Conservation (phyloP, 2,113 vertebrate species). For the Heloderma charlesbogerti region DNA sequence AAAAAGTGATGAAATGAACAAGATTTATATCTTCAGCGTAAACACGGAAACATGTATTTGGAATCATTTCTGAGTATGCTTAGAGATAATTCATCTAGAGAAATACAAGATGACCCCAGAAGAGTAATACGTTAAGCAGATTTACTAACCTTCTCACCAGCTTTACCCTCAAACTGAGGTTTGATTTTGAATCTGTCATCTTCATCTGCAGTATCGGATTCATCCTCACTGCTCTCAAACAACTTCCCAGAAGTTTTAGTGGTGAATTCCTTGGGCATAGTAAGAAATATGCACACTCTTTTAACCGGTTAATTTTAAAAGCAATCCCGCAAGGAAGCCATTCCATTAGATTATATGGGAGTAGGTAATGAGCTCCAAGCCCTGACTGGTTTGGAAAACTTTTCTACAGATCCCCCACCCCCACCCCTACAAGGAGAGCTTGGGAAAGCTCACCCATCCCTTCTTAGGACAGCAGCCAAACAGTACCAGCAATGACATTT, state of each 20-base stretch:
- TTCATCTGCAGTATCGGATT: conserved; percentile 75
- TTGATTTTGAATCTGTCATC: conserved; percentile 86
- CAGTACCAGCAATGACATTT: background rate
- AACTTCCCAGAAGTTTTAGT: conserved; percentile 72
- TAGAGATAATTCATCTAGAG: fast-evolving
- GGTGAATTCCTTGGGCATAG: conserved; percentile 50
- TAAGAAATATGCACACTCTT: conserved; percentile 2
- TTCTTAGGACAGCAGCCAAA: background rate
- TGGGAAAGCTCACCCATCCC: background rate
- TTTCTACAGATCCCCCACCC: background rate
- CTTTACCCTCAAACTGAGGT: conserved; percentile 93
- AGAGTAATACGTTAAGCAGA: background rate
- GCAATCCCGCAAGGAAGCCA: background rate
- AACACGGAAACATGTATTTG: background rate
- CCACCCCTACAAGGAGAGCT: background rate
- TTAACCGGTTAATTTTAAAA: fast-evolving
- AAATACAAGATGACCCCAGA: background rate
- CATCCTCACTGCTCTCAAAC: conserved; percentile 86
- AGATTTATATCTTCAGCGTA: background rate
- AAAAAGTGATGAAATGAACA: background rate
- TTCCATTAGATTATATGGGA: background rate
- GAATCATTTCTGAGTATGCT: background rate
- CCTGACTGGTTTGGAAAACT: background rate
- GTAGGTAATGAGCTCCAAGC: background rate
- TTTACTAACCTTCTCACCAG: conserved; percentile 90